These are phyloP conservation scores for Zaprionus ghesquierei DNA, from an alignment of 1,140 invertebrate genomes.

Conservation along the genomic window DNA sequence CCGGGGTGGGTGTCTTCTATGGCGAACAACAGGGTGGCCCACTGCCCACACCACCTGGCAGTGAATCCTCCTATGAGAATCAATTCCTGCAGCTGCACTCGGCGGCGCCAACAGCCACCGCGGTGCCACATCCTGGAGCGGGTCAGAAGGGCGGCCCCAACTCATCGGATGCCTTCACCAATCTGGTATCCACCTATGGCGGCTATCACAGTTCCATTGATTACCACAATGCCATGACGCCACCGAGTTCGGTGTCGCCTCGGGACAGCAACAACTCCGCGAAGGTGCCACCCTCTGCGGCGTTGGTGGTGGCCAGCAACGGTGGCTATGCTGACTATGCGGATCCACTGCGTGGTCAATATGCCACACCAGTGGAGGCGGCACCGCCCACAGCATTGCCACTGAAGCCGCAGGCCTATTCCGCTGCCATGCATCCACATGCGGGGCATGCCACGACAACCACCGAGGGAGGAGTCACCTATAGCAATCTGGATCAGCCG, in stretches of 20 bases:
- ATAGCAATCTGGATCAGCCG: slow-evolving; percentile 88
- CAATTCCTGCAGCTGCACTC: slow-evolving; percentile 87
- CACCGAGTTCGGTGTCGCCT: slow-evolving; percentile 96
- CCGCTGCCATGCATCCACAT: slow-evolving; percentile 84
- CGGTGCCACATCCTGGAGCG: slow-evolving; percentile 41
- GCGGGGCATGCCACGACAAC: slow-evolving; percentile 77
- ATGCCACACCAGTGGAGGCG: slow-evolving; percentile 76
- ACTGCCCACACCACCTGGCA: slow-evolving; percentile 93
- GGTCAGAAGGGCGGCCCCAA: slow-evolving; percentile 72
- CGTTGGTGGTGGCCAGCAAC: slow-evolving; percentile 84
- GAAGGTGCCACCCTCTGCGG: slow-evolving; percentile 88
- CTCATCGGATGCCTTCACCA: slow-evolving; percentile 85
- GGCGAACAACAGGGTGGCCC: slow-evolving; percentile 87
- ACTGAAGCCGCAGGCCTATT: slow-evolving; percentile 95
- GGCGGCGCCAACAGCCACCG: slow-evolving; percentile 81
- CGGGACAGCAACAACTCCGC: slow-evolving; percentile 85
- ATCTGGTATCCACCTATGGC: slow-evolving; percentile 85
- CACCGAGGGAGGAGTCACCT: slow-evolving; percentile 85
- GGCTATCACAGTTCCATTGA: slow-evolving; percentile 88
- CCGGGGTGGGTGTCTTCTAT: slow-evolving; percentile 80
- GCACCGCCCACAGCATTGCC: slow-evolving; percentile 88
- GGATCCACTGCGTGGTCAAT: slow-evolving; percentile 70
- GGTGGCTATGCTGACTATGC: slow-evolving; percentile 73
- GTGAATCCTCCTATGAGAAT: slow-evolving; percentile 90
- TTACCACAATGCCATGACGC: slow-evolving; percentile 96